These are phyloP conservation scores for Mimumesa dahlbomi DNA, from an alignment of 2,888 invertebrate genomes.

Conservation along the genomic window DNA sequence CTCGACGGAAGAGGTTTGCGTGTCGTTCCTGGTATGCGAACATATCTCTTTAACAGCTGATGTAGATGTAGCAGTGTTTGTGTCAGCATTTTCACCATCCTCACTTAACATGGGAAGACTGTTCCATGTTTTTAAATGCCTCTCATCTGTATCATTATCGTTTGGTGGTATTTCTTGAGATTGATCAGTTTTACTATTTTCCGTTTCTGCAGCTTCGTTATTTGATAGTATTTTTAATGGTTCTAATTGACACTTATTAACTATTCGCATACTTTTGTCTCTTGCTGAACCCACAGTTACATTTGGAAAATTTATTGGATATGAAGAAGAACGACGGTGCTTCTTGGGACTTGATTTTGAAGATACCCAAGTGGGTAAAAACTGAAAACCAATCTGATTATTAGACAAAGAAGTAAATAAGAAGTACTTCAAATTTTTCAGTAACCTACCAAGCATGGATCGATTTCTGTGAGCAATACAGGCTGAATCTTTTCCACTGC, in stretches of 20 bases:
- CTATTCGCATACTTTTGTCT: conserved; percentile 28
- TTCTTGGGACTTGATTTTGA: conserved; percentile 73
- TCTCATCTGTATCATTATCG: conserved; percentile 34
- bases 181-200: conserved; percentile 13
- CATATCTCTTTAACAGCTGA: conserved; percentile 28
- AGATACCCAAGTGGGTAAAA: conserved; percentile 72
- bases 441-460: conserved; percentile 81
- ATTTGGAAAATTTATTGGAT: conserved; percentile 73
- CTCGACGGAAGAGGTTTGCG: conserved; percentile 46
- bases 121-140: conserved; percentile 71
- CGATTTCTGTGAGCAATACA: conserved; percentile 84
- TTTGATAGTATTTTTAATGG: conserved; percentile 31
- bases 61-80: conserved; percentile 39
- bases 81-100: conserved; percentile 47
- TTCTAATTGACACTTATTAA: conserved; percentile 45
- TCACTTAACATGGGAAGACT: conserved; percentile 71
- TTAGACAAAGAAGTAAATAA: too few relatives aligned
- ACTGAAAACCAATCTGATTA: conserved; percentile 69
- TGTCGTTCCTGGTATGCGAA: conserved; percentile 19
- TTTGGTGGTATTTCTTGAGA: conserved; percentile 13
- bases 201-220: conserved; percentile 7
- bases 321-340: conserved; percentile 77
- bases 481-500: conserved; percentile 85
- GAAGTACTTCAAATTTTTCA: background rate
- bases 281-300: conserved; percentile 36